Evolutionary conservation across 92 coral and sea anemone genomes (phyloP).

Genomic region (Zoanthus solanderi): DNA sequence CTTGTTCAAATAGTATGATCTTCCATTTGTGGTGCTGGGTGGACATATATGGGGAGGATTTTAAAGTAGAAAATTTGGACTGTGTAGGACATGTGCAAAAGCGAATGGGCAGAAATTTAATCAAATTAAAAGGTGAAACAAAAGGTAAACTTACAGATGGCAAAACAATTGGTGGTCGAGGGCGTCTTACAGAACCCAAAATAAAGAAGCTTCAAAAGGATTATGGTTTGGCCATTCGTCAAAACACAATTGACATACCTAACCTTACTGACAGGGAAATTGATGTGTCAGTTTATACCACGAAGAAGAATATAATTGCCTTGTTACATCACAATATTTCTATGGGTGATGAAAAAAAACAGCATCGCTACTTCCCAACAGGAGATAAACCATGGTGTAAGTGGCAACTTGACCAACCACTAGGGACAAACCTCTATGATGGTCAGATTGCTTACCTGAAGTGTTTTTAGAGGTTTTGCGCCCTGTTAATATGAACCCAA

Average conservation of each 20-base stretch:
- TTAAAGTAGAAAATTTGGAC: constrained; percentile 51
- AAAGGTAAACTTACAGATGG: constrained; percentile 62
- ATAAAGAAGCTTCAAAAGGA: constrained; percentile 53
- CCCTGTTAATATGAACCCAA: constrained; percentile 33
- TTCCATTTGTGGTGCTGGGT: background rate
- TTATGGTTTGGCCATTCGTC: constrained; percentile 62
- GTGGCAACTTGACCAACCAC: constrained; percentile 54
- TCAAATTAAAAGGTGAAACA: constrained; percentile 40
- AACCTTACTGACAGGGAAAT: constrained; percentile 60
- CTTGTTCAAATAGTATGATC: constrained; percentile 4
- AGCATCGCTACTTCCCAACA: constrained; percentile 53
- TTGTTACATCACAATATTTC: constrained; percentile 53
- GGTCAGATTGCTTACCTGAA: constrained; percentile 51
- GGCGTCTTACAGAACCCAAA: constrained; percentile 48
- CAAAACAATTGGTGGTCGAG: constrained; percentile 54
- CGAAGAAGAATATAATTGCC: constrained; percentile 60
- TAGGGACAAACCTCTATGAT: constrained; percentile 43
- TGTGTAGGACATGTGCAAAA: constrained; percentile 70
- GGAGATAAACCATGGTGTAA: constrained; percentile 54
- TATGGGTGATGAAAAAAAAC: constrained; percentile 36
- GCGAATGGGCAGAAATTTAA: constrained; percentile 59
- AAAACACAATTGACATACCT: constrained; percentile 39
- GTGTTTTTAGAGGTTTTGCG: constrained; percentile 50
- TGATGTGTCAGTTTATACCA: constrained; percentile 54
- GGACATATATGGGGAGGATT: background rate